Evolutionary conservation across 1,140 invertebrate genomes (phyloP).

Genomic region (Bombus sibiricus): DNA sequence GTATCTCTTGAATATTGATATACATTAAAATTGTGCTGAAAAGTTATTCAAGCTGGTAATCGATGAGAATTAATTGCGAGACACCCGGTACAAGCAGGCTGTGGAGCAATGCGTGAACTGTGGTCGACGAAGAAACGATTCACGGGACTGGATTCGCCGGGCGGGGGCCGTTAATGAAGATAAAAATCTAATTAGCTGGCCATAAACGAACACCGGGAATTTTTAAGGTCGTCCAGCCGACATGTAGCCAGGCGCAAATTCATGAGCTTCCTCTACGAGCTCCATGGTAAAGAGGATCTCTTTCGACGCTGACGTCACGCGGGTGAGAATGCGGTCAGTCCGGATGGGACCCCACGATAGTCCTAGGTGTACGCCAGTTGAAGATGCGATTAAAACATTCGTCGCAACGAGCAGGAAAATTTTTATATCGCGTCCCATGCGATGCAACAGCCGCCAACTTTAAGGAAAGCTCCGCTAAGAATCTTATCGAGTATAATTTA

Average conservation of each 20-base stretch:
- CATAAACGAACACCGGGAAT: conserved; percentile 70
- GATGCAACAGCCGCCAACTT: no score
- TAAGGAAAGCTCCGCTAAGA: not conserved
- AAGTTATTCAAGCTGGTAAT: not conserved
- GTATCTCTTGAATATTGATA: no score
- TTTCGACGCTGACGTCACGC: conserved; percentile 68
- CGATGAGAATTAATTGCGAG: conserved; percentile 52
- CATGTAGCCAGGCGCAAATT: conserved; percentile 67
- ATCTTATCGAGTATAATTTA: not conserved
- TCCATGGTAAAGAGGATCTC: conserved; percentile 59
- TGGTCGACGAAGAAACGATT: conserved; percentile 37
- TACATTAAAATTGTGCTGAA: no score
- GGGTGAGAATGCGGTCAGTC: conserved; percentile 70
- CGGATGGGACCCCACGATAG: conserved; percentile 65
- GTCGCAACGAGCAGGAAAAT: conserved; percentile 5
- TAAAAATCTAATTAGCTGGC: conserved; percentile 74
- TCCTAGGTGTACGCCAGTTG: conserved; percentile 58
- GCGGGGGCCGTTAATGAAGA: conserved; percentile 71
- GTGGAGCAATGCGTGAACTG: conserved; percentile 28
- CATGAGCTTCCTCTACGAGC: conserved; percentile 58
- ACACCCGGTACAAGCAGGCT: conserved; percentile 45
- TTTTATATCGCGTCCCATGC: not conserved
- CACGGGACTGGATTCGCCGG: conserved; percentile 53
- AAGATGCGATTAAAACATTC: conserved; percentile 57
- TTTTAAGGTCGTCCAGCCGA: conserved; percentile 64